phyloP scores from a whole-genome alignment of 2,113 vertebrate genomes.

The Azemiops feae region DNA sequence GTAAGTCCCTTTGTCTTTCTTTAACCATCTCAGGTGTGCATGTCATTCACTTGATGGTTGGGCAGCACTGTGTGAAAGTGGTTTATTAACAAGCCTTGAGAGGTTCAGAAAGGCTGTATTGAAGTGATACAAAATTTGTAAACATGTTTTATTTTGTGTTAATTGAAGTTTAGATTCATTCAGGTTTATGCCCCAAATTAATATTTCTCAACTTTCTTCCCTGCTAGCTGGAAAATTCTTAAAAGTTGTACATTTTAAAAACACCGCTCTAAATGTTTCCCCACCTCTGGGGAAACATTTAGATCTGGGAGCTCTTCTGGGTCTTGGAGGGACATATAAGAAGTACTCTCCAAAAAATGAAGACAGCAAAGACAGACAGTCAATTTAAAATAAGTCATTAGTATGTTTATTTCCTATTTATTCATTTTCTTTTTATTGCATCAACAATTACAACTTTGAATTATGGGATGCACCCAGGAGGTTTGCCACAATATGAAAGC shows the following conservation, averaged over 20 bases:
- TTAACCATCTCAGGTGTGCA: background rate
- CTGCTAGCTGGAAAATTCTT: background rate
- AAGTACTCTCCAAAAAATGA: background rate
- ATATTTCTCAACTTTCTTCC: background rate
- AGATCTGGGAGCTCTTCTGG: background rate
- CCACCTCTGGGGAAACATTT: background rate
- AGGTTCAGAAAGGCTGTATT: background rate
- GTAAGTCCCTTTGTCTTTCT: constrained; percentile 66
- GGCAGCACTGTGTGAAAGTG: background rate
- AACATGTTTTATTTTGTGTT: background rate
- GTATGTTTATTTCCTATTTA: background rate
- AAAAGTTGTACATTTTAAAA: background rate
- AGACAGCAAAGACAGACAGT: background rate
- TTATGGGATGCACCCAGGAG: background rate
- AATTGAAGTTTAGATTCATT: background rate
- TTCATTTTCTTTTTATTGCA: background rate
- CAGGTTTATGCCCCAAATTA: background rate
- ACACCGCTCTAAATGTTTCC: background rate
- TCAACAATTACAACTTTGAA: background rate
- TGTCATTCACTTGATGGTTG: background rate
- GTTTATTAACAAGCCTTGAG: background rate
- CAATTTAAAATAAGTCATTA: background rate
- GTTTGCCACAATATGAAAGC: background rate
- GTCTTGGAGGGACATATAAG: background rate
- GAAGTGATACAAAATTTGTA: background rate